Conservation (phyloP, 1,140 invertebrate species). For the Lineus longissimus region DNA sequence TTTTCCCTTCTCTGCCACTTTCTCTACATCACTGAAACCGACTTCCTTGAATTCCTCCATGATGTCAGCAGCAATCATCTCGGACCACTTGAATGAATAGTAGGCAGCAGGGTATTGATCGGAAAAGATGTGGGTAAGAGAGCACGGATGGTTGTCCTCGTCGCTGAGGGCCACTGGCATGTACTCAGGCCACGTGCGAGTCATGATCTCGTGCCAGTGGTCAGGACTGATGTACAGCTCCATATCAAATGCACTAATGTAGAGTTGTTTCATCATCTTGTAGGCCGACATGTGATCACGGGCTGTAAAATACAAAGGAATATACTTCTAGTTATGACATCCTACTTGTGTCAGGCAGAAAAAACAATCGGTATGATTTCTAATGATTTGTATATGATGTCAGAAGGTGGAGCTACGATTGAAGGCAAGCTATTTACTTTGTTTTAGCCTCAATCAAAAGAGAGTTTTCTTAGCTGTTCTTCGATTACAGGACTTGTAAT, state of each 20-base stretch:
- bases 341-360: no score
- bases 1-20: constrained; percentile 37
- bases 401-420: no score
- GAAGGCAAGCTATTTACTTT: neutral
- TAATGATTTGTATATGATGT: no score
- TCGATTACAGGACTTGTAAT: no score
- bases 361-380: no score
- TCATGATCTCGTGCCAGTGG: constrained; percentile 76
- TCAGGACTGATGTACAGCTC: constrained; percentile 70
- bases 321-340: neutral
- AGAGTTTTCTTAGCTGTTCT: no score
- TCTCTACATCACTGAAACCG: constrained; percentile 34
- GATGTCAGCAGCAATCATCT: constrained; percentile 83
- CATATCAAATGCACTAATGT: constrained; percentile 78
- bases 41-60: constrained; percentile 79
- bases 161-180: constrained; percentile 69
- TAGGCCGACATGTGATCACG: constrained; percentile 73
- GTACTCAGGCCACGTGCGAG: constrained; percentile 73
- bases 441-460: neutral
- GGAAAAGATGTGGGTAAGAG: constrained; percentile 61
- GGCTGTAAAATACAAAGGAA: constrained; percentile 40
- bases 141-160: constrained; percentile 74
- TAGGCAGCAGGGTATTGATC: constrained; percentile 53
- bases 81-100: constrained; percentile 54
- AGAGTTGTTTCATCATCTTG: constrained; percentile 73